Conservation (phyloP, 2,113 vertebrate species). For the Cathartes aura region DNA sequence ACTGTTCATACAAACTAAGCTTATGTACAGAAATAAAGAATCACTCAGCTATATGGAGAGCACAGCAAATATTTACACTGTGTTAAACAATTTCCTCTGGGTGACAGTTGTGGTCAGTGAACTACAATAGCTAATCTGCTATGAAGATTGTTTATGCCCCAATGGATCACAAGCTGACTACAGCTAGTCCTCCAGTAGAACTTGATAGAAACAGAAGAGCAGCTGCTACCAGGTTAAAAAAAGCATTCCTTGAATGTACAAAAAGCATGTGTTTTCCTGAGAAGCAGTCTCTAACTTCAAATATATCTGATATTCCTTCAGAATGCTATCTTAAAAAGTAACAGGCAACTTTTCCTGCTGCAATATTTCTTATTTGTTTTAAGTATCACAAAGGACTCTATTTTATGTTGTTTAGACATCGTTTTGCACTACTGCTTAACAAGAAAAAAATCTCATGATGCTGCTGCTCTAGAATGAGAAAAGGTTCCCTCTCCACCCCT, state of each 20-base stretch:
- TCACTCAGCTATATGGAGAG: neutral
- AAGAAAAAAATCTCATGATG: neutral
- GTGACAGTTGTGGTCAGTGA: conserved; percentile 49
- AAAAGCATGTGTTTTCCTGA: neutral
- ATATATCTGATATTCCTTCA: neutral
- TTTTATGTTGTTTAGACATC: neutral
- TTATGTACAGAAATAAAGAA: neutral
- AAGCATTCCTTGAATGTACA: neutral
- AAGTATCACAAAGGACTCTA: neutral
- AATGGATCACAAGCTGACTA: conserved; percentile 11
- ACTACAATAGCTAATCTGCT: conserved; percentile 45
- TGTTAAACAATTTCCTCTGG: conserved; percentile 44
- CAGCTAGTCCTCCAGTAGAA: conserved; percentile 9
- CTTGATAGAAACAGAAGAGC: neutral
- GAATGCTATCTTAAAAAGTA: neutral
- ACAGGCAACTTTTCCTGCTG: neutral
- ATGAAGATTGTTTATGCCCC: conserved; percentile 4
- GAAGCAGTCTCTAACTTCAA: neutral
- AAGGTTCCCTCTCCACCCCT: neutral
- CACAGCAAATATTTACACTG: conserved; percentile 34
- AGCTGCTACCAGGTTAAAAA: neutral
- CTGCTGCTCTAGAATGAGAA: neutral
- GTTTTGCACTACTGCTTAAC: neutral
- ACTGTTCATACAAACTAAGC: neutral
- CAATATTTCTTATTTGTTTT: neutral